These are phyloP conservation scores for Goniozus legneri DNA, from an alignment of 1,140 invertebrate species.

Conservation along the genomic window DNA sequence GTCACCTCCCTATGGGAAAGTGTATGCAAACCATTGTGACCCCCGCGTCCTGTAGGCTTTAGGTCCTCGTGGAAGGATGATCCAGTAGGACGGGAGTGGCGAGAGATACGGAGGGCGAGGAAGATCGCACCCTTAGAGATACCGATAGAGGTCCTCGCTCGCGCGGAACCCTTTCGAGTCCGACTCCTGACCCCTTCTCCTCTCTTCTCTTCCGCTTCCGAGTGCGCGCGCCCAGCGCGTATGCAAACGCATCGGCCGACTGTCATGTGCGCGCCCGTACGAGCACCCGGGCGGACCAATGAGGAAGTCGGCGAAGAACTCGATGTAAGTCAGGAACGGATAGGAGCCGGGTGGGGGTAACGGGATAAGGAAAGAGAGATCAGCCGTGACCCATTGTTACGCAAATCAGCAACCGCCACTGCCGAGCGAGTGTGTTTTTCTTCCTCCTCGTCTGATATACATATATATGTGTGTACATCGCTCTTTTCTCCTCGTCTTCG, in stretches of 20 bases:
- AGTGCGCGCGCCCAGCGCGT: neutral
- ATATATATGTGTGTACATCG: no score
- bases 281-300: neutral
- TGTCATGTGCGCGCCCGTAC: neutral
- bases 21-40: conserved; percentile 54
- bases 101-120: conserved; percentile 4
- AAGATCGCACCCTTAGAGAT: conserved; percentile 43
- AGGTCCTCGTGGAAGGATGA: no score
- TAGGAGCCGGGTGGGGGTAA: no score
- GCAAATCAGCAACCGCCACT: conserved; percentile 36
- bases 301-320: neutral
- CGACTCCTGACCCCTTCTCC: conserved; percentile 20
- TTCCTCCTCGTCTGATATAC: no score
- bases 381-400: conserved; percentile 34
- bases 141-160: no score
- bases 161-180: conserved; percentile 8
- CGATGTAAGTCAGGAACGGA: no score
- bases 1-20: conserved; percentile 55
- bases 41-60: conserved; percentile 28
- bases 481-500: conserved; percentile 25
- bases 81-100: neutral
- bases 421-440: conserved; percentile 8
- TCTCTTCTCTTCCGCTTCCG: conserved; percentile 6
- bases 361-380: conserved; percentile 10
- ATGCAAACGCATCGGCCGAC: neutral